Evolutionary conservation across 2,113 vertebrate genomes (phyloP).

Genomic region (Hydropotes inermis): DNA sequence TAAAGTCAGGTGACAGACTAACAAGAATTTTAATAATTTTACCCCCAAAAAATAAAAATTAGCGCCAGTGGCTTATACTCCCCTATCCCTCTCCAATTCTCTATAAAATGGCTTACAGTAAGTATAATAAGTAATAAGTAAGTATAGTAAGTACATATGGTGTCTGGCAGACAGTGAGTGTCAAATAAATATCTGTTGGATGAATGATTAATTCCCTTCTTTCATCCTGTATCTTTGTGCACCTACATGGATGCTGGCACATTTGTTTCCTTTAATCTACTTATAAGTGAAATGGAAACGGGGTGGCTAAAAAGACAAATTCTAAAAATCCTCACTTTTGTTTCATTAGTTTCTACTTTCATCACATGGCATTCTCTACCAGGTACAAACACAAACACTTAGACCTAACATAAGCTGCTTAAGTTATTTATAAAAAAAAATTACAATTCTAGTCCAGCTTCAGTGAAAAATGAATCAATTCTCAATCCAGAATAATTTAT

Average conservation of each 20-base stretch:
- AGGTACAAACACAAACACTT: background rate
- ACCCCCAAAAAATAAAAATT: background rate
- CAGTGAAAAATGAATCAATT: background rate
- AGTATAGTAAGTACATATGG: background rate
- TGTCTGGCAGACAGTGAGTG: background rate
- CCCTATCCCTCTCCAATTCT: background rate
- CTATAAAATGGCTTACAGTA: background rate
- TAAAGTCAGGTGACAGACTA: background rate
- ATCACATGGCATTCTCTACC: background rate
- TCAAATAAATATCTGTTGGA: background rate
- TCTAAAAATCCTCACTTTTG: background rate
- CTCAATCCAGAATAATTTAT: slow-evolving; percentile 22
- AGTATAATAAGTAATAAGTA: background rate
- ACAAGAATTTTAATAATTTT: background rate
- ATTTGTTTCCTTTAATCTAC: background rate
- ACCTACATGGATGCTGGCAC: background rate
- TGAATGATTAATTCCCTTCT: background rate
- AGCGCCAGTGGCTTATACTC: background rate
- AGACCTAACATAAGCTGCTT: background rate
- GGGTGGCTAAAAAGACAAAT: background rate
- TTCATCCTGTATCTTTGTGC: background rate
- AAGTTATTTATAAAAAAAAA: background rate
- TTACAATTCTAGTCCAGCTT: background rate
- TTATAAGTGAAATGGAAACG: slow-evolving; percentile 6
- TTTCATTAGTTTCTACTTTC: background rate